Evolutionary conservation across 2,797 vertebrate genomes (phyloP), one percentile per base, ranked within the genome.

Genomic region (Knipowitschia caucasica): DNA sequence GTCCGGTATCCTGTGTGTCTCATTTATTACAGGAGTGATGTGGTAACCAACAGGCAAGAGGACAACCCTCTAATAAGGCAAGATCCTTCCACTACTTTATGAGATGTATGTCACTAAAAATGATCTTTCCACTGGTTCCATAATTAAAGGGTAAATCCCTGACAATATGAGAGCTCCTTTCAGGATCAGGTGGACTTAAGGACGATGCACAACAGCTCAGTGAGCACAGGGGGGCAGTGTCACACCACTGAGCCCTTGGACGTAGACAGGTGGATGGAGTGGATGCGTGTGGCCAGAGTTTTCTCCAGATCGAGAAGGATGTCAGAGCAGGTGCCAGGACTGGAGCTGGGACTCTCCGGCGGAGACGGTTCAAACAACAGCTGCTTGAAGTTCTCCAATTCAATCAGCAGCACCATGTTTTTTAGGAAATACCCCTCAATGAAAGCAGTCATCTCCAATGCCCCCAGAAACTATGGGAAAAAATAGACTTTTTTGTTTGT

Each of bases 401-500:
- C 96, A 2, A 98, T 95, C 72, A 99, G 92, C 78, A 96, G 92
- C 92, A 96, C 94, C 96, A 98, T 97, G 77, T 98, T 98, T 90
- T 98, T 99, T 78, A 99, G 89, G 80, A 99, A 98, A 80, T 95
- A 98, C 80, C 96, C 96, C 92, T 99, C 95, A 12, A 96, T 96
- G 78, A 95, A 99, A 2, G 93, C 87, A 0, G 96, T 92, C 17
- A 99, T 90, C 87, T 98, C 96, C 0, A 84, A 82, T 62, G 95
- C 93, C 3, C 94, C 94, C 0, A 99, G 94, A 84, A 98, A 98
- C 96, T 99, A 44, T 2, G 50, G 0, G 33, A 2, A 49, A 49
- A 31, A 21, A 21, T 17, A 23, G n/a, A 14, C 18, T 21, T 5
- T n/a, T n/a, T n/a, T n/a, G n/a, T n/a, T n/a, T n/a, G n/a, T n/a